Evolutionary conservation across 2,113 vertebrate genomes (phyloP).

Genomic region (Stigmatopora nigra): DNA sequence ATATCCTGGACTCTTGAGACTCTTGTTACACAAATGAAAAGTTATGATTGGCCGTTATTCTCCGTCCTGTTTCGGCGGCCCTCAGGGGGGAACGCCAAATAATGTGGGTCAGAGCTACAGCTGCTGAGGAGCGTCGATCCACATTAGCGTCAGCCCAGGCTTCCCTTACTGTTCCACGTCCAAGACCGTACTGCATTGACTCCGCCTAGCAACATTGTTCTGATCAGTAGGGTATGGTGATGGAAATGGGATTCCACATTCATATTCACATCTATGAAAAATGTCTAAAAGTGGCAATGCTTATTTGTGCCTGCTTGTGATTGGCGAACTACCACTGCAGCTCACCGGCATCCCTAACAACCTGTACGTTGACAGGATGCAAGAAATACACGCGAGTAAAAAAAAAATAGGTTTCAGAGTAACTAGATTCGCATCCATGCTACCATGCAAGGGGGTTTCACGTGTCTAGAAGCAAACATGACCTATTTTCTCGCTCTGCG

Average conservation of each 20-base stretch:
- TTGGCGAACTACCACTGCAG: background rate
- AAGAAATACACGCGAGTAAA: background rate
- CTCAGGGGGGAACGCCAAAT: constrained; percentile 20
- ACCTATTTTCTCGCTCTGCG: background rate
- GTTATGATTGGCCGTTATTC: constrained; percentile 40
- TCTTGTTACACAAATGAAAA: background rate
- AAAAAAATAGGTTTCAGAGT: background rate
- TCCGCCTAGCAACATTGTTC: background rate
- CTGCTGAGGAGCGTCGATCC: constrained; percentile 33
- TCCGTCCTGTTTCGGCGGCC: constrained; percentile 25
- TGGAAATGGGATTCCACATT: background rate
- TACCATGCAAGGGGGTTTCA: background rate
- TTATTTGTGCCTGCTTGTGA: background rate
- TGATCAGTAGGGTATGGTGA: background rate
- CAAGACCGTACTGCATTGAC: background rate
- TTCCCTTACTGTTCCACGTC: constrained; percentile 1
- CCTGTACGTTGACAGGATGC: background rate
- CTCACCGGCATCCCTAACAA: background rate
- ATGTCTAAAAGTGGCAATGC: background rate
- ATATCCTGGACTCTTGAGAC: background rate
- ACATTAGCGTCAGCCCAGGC: constrained; percentile 38
- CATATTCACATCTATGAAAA: background rate
- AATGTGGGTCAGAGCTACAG: constrained; percentile 54
- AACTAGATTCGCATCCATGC: background rate
- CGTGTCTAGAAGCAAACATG: constrained; percentile 1